phyloP scores from a whole-genome alignment of 2,797 vertebrate species.

The Danio jaintianensis region DNA sequence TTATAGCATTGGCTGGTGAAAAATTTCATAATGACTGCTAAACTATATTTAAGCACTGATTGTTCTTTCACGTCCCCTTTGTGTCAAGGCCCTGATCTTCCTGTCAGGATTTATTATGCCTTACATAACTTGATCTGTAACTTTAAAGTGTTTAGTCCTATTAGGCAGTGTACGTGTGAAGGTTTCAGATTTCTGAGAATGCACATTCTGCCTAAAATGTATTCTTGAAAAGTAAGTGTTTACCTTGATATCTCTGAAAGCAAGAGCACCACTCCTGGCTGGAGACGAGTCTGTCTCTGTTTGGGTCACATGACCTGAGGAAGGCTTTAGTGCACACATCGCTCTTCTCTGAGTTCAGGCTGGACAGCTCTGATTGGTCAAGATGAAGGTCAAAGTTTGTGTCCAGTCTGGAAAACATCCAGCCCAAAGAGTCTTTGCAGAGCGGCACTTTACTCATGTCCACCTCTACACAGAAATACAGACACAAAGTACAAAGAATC shows the following conservation, averaged over 20 bases:
- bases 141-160: neutral
- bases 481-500: neutral
- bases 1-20: neutral
- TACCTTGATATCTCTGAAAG: conserved; percentile 94
- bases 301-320: conserved; percentile 93
- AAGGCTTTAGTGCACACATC: conserved; percentile 89
- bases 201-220: no score
- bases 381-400: conserved; percentile 92
- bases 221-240: conserved; percentile 46
- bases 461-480: conserved; percentile 76
- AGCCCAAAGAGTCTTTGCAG: conserved; percentile 94
- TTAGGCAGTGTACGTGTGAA: neutral
- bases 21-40: neutral
- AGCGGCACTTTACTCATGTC: conserved; percentile 88
- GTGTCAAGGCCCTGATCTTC: neutral
- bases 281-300: conserved; percentile 87
- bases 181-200: conserved; percentile 2
- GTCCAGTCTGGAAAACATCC: conserved; percentile 98
- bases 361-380: conserved; percentile 91
- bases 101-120: neutral
- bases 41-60: neutral
- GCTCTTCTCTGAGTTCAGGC: conserved; percentile 91
- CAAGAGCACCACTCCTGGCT: conserved; percentile 98
- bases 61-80: neutral
- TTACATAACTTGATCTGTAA: conserved; percentile 4